Conservation (phyloP, 1,140 invertebrate species). For the Lasaia peninsularis region DNA sequence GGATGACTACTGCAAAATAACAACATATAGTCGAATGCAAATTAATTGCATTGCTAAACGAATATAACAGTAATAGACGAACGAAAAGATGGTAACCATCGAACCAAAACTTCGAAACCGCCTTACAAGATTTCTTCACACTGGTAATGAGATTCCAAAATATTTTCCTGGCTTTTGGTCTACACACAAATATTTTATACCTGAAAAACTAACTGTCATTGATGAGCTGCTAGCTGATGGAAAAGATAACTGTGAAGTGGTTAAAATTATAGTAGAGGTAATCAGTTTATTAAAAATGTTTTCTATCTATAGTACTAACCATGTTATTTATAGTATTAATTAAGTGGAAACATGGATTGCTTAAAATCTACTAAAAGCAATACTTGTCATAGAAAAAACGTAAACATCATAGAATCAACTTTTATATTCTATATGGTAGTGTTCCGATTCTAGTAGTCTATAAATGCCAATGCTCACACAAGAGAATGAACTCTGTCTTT, state of each 20-base stretch:
- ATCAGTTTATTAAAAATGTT: conserved; percentile 17
- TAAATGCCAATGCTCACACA: too few species aligned
- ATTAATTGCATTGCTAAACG: conserved; percentile 15
- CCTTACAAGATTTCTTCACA: conserved; percentile 73
- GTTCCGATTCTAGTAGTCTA: too few species aligned
- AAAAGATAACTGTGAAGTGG: conserved; percentile 59
- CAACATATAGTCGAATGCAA: not conserved
- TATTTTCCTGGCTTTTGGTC: conserved; percentile 79
- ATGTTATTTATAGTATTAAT: too few species aligned
- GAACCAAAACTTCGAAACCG: conserved; percentile 50
- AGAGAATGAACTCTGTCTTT: too few species aligned
- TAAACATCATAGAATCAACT: too few species aligned
- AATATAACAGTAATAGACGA: conserved; percentile 25
- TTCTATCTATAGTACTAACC: not conserved
- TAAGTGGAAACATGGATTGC: too few species aligned
- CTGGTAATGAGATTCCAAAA: conserved; percentile 77
- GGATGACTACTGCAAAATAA: conserved; percentile 11
- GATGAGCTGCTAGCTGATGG: conserved; percentile 54
- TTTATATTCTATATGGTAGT: too few species aligned
- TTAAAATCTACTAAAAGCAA: too few species aligned
- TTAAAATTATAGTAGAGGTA: conserved; percentile 74
- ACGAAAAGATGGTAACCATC: conserved; percentile 29
- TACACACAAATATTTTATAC: conserved; percentile 73
- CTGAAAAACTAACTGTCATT: conserved; percentile 64
- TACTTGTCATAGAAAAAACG: too few species aligned